A percentile compares a stretch with the other conserved stretches of the same genome.
These are phyloP conservation scores for Leptodactylus fallax DNA, from an alignment of 2,797 vertebrate species.

Conservation along the genomic window DNA sequence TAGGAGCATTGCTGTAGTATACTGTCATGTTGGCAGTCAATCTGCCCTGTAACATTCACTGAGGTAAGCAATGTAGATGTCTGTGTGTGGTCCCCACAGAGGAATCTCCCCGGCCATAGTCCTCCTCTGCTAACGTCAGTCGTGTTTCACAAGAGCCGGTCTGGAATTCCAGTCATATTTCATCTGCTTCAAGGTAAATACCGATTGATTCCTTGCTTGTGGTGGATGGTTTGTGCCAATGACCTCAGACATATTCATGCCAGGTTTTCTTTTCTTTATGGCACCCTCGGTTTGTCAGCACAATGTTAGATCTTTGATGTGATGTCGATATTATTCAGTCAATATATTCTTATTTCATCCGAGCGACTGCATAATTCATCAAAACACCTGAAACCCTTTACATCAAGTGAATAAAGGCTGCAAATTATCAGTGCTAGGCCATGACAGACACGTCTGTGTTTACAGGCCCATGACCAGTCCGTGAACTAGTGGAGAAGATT, in stretches of 20 bases:
- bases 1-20: neutral
- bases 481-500: neutral
- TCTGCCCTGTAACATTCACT: neutral
- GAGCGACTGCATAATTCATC: neutral
- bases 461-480: neutral
- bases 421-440: no score
- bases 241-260: conserved; percentile 29
- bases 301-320: conserved; percentile 8
- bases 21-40: neutral
- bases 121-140: conserved; percentile 31
- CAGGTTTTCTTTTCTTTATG: conserved; percentile 2
- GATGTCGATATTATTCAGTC: neutral
- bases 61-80: neutral
- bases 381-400: neutral
- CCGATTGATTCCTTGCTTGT: conserved; percentile 40
- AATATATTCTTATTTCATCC: neutral
- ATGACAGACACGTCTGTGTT: no score
- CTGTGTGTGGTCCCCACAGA: conserved; percentile 49
- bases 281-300: neutral
- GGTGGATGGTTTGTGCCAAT: conserved; percentile 21
- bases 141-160: conserved; percentile 22
- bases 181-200: conserved; percentile 57
- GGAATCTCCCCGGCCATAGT: conserved; percentile 42
- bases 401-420: neutral
- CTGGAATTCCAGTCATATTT: conserved; percentile 48